Percentiles rank a stretch among this genome's conserved stretches.
phyloP scores from a whole-genome alignment of 2,888 invertebrate species.

The Hirudinaria manillensis region DNA sequence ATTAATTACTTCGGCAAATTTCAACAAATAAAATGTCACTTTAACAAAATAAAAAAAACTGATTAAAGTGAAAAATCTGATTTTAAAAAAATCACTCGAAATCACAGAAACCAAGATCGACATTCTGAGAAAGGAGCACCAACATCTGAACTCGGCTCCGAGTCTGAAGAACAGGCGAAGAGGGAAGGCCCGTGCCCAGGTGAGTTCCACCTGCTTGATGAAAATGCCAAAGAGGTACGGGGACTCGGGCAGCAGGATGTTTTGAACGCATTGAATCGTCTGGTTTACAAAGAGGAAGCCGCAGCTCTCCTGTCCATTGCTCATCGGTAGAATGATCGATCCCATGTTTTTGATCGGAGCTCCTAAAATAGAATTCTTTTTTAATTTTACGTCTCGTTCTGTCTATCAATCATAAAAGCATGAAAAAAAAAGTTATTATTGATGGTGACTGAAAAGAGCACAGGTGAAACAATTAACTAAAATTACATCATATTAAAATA shows the following conservation, averaged over 20 bases:
- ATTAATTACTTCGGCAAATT: conserved; percentile 5
- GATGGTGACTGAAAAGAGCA: neutral
- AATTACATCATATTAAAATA: neutral
- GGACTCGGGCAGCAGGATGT: conserved; percentile 55
- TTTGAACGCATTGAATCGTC: conserved; percentile 71
- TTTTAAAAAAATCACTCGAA: neutral
- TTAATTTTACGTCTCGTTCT: neutral
- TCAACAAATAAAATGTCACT: conserved; percentile 7
- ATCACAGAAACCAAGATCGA: too few species aligned
- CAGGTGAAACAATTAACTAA: neutral
- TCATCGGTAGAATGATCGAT: conserved; percentile 60
- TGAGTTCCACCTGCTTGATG: conserved; percentile 73
- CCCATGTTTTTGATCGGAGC: conserved; percentile 68
- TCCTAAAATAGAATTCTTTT: conserved; percentile 55
- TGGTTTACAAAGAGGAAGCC: conserved; percentile 76
- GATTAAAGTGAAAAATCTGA: neutral
- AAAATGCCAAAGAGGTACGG: conserved; percentile 73
- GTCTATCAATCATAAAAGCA: neutral
- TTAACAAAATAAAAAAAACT: neutral
- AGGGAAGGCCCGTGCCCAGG: conserved; percentile 74
- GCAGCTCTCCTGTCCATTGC: conserved; percentile 55
- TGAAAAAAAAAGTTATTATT: neutral
- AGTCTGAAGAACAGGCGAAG: conserved; percentile 68
- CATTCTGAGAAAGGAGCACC: conserved; percentile 39
- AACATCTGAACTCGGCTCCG: conserved; percentile 73